Evolutionary conservation across 1,140 invertebrate genomes (phyloP), one percentile per base, ranked within the genome.

Genomic region (Dreissena polymorpha): DNA sequence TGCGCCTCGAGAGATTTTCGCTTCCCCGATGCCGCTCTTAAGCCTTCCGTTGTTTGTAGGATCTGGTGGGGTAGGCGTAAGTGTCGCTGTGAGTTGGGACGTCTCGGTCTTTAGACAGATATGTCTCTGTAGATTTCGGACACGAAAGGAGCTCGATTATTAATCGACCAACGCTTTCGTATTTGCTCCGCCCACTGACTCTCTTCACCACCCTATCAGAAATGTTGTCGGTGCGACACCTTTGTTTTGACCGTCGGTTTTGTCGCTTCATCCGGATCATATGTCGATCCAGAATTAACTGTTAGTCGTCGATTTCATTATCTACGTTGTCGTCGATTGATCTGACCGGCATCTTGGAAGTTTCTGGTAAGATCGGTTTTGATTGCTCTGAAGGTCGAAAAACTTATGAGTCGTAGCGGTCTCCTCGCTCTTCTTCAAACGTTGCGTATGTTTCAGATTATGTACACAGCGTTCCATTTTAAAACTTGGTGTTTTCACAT

Each of bases 251-350:
- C n/a, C n/a, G n/a, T n/a, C n/a, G n/a, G n/a, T n/a, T n/a, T n/a
- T n/a, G n/a, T 57, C 81, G 21, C 49, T 74, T 53, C n/a, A 75
- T 68, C 60, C 81, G 63, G 57, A 23, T 50, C 25, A 83, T 49
- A 27, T 83, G 73, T 21, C 81, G 49, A 51, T 83, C 81, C 29
- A 27, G 65, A 12, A 74, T 29, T 51, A 83, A 83, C 50, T 83
- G 71, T 60, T 83, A 71, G 21, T 39, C 65, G 39, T 74, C 71
- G 25, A 83, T 83, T 50, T 83, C 81, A n/a, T 74, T 27, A 23
- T 82, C 79, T 21, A 69, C n/a, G 3, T 71, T 69, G 55, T 73
- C 55, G 23, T 14, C 29, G 5, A n/a, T n/a, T n/a, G n/a, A n/a
- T n/a, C n/a, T n/a, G n/a, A n/a, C n/a, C n/a, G n/a, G n/a, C n/a